Percentiles rank a stretch among this genome's conserved stretches.
Evolutionary conservation across 2,888 invertebrate genomes (phyloP).

Genomic region (Lysandra coridon): DNA sequence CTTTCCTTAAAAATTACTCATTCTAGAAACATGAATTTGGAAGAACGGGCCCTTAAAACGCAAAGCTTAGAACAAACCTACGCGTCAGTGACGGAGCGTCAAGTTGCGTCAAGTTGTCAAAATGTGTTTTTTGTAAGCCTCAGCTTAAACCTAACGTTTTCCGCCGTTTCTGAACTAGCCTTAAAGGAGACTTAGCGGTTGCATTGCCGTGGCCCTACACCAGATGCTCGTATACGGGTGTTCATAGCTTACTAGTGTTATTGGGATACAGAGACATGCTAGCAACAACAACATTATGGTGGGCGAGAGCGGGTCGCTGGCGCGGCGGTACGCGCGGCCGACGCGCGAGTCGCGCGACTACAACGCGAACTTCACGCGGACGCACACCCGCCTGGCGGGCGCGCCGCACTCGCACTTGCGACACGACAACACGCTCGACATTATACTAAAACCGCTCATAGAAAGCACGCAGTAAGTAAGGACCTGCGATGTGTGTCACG

Average conservation of each 20-base stretch:
- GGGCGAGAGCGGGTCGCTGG: constrained; percentile 75
- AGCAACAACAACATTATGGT: constrained; percentile 81
- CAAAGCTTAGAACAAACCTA: no score
- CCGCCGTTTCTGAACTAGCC: not conserved
- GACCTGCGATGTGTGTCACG: constrained; percentile 61
- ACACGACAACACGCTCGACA: constrained; percentile 80
- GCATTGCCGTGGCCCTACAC: not conserved
- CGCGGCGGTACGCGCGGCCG: constrained; percentile 70
- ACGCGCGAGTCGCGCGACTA: constrained; percentile 60
- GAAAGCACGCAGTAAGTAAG: constrained; percentile 82
- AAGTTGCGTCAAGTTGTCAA: no score
- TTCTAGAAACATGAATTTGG: no score
- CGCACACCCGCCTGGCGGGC: constrained; percentile 64
- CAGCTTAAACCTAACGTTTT: not conserved
- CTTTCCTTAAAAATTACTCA: no score
- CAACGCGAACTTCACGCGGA: constrained; percentile 73
- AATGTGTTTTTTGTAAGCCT: no score
- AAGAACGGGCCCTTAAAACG: no score
- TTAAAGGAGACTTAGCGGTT: no score
- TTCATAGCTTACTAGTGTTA: constrained; percentile 46
- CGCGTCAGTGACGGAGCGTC: no score
- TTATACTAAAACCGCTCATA: constrained; percentile 80
- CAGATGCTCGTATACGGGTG: constrained; percentile 28
- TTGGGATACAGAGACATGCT: constrained; percentile 80
- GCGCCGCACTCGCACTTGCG: constrained; percentile 55